A percentile compares a stretch with the other conserved stretches of the same genome.
phyloP scores from a whole-genome alignment of 30 jellyfish, hydroid and myxozoan species.

The Chrysaora quinquecirrha region DNA sequence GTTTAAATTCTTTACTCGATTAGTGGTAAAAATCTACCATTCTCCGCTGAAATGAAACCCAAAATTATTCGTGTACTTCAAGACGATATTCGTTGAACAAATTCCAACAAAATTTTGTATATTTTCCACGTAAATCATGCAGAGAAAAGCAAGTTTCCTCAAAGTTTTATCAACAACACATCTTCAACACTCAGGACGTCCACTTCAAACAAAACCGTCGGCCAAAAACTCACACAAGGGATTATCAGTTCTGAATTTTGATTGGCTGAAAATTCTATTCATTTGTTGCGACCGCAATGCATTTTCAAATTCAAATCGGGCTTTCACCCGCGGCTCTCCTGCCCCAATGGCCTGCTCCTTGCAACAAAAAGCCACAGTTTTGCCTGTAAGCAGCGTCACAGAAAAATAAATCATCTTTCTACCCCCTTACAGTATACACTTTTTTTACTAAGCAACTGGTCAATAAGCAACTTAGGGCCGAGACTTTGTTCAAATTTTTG shows the following conservation, averaged over 20 bases:
- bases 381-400: too few relatives aligned
- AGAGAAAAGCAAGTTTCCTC: not conserved
- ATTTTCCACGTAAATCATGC: not conserved
- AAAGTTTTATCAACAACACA: constrained; percentile 48
- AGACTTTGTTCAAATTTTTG: too few relatives aligned
- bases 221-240: constrained; percentile 82
- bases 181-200: constrained; percentile 39
- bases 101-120: not conserved
- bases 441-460: too few relatives aligned
- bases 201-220: constrained; percentile 72
- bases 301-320: constrained; percentile 28
- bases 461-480: too few relatives aligned
- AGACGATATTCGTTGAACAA: not conserved
- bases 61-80: not conserved
- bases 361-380: too few relatives aligned
- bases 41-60: not conserved
- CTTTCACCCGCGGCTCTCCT: not conserved
- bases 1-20: too few relatives aligned
- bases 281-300: constrained; percentile 78
- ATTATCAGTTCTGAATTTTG: constrained; percentile 25
- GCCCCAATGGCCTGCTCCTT: too few relatives aligned
- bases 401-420: too few relatives aligned
- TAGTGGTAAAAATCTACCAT: not conserved
- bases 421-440: too few relatives aligned
- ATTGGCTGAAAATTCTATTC: constrained; percentile 57